These are phyloP conservation scores for Drosophila bifasciata DNA, from an alignment of 1,140 invertebrate genomes.

Conservation along the genomic window DNA sequence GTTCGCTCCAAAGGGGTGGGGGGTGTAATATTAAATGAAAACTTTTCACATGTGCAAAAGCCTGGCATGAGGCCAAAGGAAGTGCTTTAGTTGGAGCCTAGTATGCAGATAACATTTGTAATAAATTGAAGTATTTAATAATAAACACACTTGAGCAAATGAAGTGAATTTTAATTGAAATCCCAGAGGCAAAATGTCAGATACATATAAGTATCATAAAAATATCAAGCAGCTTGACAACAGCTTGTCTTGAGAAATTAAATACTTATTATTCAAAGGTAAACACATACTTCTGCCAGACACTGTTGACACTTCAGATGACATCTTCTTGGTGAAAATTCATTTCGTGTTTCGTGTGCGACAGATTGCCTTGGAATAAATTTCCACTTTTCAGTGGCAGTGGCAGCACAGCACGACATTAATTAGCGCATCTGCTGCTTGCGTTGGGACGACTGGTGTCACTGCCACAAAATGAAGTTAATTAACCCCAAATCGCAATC, in stretches of 20 bases:
- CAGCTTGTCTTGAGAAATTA: constrained; percentile 11
- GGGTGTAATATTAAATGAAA: too few relatives aligned
- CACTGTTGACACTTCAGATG: constrained; percentile 36
- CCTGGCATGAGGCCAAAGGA: too few relatives aligned
- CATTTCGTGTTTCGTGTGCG: constrained; percentile 55
- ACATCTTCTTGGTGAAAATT: constrained; percentile 38
- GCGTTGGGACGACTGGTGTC: background rate
- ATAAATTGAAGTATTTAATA: too few relatives aligned
- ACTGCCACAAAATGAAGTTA: constrained; percentile 28
- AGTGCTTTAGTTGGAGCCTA: too few relatives aligned
- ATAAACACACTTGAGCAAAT: too few relatives aligned
- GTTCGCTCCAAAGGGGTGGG: background rate
- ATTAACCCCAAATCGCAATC: constrained; percentile 12
- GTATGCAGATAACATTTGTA: too few relatives aligned
- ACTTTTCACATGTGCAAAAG: too few relatives aligned
- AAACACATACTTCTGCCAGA: constrained; percentile 20
- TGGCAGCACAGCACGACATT: constrained; percentile 44
- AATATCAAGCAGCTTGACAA: too few relatives aligned
- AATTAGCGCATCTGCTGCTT: constrained; percentile 60
- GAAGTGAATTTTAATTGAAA: too few relatives aligned
- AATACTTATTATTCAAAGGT: constrained; percentile 47
- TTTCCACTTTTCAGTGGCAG: constrained; percentile 18
- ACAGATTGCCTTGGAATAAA: constrained; percentile 34
- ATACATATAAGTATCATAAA: too few relatives aligned
- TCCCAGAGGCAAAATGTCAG: too few relatives aligned